Conservation (phyloP, 2,113 vertebrate genomes). For the Pontoporia blainvillei region DNA sequence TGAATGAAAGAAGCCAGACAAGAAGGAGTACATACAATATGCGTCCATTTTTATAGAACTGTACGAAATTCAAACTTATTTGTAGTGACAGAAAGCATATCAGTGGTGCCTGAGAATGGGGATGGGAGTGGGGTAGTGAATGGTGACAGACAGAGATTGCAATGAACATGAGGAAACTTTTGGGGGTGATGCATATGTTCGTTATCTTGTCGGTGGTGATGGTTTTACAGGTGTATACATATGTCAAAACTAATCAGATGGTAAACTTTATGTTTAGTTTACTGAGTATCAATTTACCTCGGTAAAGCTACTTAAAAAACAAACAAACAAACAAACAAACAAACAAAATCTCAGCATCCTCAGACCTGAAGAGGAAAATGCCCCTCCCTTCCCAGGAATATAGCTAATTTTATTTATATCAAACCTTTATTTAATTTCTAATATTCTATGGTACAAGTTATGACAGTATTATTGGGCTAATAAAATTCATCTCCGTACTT, state of each 20-base stretch:
- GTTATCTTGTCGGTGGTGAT: not conserved
- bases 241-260: not conserved
- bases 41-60: not conserved
- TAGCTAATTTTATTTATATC: not conserved
- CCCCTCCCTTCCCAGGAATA: not conserved
- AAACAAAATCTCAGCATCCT: not conserved
- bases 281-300: not conserved
- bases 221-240: not conserved
- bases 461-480: not conserved
- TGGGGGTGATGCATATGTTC: not conserved
- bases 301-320: not conserved
- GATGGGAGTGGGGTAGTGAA: not conserved
- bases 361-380: not conserved
- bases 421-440: constrained; percentile 5
- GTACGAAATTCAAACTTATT: not conserved
- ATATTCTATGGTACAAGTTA: not conserved
- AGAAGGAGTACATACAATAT: not conserved
- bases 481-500: not conserved
- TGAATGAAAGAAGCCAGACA: not conserved
- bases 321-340: not conserved
- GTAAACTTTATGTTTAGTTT: not conserved
- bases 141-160: not conserved
- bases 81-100: not conserved
- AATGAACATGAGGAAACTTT: not conserved
- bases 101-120: not conserved